Evolutionary conservation across 1,140 invertebrate species (phyloP).

Genomic region (Drosophila varians): DNA sequence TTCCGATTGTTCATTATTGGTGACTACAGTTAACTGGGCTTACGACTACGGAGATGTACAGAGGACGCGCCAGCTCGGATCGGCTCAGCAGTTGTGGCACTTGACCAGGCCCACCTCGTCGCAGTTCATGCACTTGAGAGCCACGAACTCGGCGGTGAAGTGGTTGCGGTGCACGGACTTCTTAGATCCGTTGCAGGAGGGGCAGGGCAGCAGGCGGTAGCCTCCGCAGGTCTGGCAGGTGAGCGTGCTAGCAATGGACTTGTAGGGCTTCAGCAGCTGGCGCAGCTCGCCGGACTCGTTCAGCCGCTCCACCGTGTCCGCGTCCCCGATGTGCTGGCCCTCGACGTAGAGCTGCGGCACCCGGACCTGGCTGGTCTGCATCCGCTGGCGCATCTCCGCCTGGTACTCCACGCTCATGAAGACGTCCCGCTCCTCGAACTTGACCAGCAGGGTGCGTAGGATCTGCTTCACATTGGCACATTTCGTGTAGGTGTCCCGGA

Average conservation of each 20-base stretch:
- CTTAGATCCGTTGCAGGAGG: slow-evolving; percentile 96
- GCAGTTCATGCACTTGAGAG: slow-evolving; percentile 97
- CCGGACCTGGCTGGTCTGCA: slow-evolving; percentile 88
- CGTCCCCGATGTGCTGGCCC: slow-evolving; percentile 95
- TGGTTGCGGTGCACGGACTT: slow-evolving; percentile 97
- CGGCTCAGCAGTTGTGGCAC: slow-evolving; percentile 89
- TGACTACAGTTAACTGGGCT: slow-evolving; percentile 47
- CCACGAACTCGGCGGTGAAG: slow-evolving; percentile 96
- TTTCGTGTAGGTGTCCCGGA: slow-evolving; percentile 93
- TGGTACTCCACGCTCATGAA: slow-evolving; percentile 96
- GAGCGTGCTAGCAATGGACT: slow-evolving; percentile 90
- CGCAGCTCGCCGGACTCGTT: slow-evolving; percentile 96
- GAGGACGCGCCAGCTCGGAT: not conserved
- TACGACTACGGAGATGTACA: slow-evolving; percentile 34
- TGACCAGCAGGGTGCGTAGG: slow-evolving; percentile 94
- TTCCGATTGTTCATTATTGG: slow-evolving; percentile 13
- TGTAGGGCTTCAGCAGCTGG: slow-evolving; percentile 94
- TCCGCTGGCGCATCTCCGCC: slow-evolving; percentile 93
- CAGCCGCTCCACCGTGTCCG: slow-evolving; percentile 93
- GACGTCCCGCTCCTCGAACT: slow-evolving; percentile 96
- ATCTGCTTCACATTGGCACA: slow-evolving; percentile 97
- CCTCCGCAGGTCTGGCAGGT: slow-evolving; percentile 95
- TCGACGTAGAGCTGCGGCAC: slow-evolving; percentile 97
- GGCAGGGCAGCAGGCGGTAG: slow-evolving; percentile 94
- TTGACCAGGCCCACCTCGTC: slow-evolving; percentile 96